These are phyloP conservation scores for Ascaphus truei DNA, from an alignment of 2,113 vertebrate genomes.

Conservation along the genomic window DNA sequence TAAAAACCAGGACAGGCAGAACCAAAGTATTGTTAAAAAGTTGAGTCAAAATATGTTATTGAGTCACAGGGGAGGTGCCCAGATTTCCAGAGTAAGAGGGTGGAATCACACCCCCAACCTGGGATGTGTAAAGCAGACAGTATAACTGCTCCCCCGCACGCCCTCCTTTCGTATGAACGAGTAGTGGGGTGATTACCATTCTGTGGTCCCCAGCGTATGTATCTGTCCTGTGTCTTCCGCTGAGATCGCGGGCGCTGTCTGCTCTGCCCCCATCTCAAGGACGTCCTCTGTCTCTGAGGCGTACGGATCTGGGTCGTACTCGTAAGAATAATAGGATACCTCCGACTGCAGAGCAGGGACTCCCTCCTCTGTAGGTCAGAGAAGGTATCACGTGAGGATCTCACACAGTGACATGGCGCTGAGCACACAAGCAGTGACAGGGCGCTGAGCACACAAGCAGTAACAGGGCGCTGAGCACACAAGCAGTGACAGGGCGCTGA, in stretches of 20 bases:
- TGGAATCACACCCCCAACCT: background rate
- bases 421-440: no score
- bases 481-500: no score
- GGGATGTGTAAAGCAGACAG: background rate
- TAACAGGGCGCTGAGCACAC: no score
- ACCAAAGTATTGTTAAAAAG: no score
- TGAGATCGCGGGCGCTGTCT: constrained; percentile 31
- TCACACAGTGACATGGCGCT: no score
- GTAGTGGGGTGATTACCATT: constrained; percentile 45
- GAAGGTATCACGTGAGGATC: no score
- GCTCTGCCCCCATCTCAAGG: constrained; percentile 44
- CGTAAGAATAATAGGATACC: constrained; percentile 82
- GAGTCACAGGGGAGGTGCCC: no score
- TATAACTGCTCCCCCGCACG: background rate
- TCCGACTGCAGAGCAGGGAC: constrained; percentile 68
- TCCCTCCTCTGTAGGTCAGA: constrained; percentile 58
- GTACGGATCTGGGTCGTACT: constrained; percentile 74
- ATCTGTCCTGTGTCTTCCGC: constrained; percentile 13
- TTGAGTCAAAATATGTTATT: no score
- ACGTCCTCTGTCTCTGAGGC: constrained; percentile 53
- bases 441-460: no score
- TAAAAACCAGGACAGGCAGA: no score
- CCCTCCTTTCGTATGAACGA: background rate
- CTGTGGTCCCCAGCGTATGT: constrained; percentile 28
- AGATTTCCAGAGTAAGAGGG: background rate